Conservation (phyloP, 2,113 vertebrate species). For the Amphiprion ocellaris region DNA sequence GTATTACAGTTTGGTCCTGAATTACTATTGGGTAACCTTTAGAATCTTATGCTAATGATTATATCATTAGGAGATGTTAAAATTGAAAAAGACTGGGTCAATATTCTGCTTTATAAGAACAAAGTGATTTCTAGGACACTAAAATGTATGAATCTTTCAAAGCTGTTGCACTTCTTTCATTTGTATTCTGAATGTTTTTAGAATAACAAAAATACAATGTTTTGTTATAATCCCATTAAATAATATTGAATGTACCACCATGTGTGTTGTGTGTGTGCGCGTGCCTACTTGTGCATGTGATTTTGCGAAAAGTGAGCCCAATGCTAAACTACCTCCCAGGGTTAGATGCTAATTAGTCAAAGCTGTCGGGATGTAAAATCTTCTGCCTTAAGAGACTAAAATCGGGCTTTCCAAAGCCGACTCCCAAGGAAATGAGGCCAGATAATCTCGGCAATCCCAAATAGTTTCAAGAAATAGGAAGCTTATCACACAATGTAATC, state of each 20-base stretch:
- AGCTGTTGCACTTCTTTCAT: conserved; percentile 26
- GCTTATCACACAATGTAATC: conserved; percentile 89
- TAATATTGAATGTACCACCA: conserved; percentile 27
- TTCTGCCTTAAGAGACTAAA: conserved; percentile 80
- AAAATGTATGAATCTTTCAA: conserved; percentile 23
- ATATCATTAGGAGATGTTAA: conserved; percentile 30
- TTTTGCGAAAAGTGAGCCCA: conserved; percentile 82
- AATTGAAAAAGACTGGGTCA: conserved; percentile 5
- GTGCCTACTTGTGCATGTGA: conserved; percentile 13
- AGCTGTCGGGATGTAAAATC: conserved; percentile 85
- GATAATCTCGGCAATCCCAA: conserved; percentile 86
- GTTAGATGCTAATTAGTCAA: conserved; percentile 85
- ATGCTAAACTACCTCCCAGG: conserved; percentile 69
- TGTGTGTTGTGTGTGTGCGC: conserved; percentile 30
- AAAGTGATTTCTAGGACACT: conserved; percentile 29
- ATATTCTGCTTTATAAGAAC: conserved; percentile 26
- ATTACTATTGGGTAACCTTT: background rate
- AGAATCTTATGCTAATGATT: conserved; percentile 30
- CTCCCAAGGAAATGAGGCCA: conserved; percentile 80
- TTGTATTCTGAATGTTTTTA: conserved; percentile 40
- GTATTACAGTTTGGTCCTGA: conserved; percentile 13
- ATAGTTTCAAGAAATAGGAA: conserved; percentile 86
- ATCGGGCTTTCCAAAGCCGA: conserved; percentile 81
- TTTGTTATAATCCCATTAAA: conserved; percentile 59
- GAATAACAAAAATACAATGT: conserved; percentile 24